Evolutionary conservation across 2,113 vertebrate species (phyloP).

Genomic region (Sander vitreus): DNA sequence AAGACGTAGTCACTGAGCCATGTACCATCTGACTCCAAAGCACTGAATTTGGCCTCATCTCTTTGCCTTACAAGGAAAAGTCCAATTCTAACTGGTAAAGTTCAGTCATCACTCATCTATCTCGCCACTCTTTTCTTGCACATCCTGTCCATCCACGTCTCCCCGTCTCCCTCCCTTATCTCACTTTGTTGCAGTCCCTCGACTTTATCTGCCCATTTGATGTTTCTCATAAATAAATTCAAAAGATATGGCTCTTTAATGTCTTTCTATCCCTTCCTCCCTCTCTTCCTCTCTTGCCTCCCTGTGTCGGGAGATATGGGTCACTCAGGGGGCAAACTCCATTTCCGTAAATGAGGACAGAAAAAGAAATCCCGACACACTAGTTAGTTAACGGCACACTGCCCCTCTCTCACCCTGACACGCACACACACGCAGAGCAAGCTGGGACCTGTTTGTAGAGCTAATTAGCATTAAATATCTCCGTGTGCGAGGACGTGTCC

Average conservation of each 20-base stretch:
- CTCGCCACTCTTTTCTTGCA: neutral
- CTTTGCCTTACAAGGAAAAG: constrained; percentile 70
- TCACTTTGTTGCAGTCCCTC: constrained; percentile 24
- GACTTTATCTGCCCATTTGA: neutral
- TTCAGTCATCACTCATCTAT: constrained; percentile 1
- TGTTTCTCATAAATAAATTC: constrained; percentile 19
- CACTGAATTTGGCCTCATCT: constrained; percentile 7
- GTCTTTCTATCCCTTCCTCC: neutral
- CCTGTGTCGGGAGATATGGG: constrained; percentile 64
- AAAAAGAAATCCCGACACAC: constrained; percentile 73
- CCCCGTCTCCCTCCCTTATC: neutral
- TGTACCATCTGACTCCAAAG: constrained; percentile 32
- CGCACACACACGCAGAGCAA: constrained; percentile 37
- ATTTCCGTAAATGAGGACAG: constrained; percentile 81
- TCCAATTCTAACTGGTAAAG: neutral
- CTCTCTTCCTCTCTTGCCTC: constrained; percentile 22
- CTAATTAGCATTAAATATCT: constrained; percentile 77
- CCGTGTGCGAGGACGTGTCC: constrained; percentile 15
- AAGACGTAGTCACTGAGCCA: constrained; percentile 40
- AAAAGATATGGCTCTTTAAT: constrained; percentile 35
- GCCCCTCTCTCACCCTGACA: constrained; percentile 53
- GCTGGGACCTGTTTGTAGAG: constrained; percentile 69
- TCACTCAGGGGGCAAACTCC: constrained; percentile 71
- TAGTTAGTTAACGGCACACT: constrained; percentile 68
- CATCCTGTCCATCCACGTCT: neutral